These are phyloP conservation scores for Polietes domitor DNA, from an alignment of 2,888 invertebrate species.

Conservation along the genomic window DNA sequence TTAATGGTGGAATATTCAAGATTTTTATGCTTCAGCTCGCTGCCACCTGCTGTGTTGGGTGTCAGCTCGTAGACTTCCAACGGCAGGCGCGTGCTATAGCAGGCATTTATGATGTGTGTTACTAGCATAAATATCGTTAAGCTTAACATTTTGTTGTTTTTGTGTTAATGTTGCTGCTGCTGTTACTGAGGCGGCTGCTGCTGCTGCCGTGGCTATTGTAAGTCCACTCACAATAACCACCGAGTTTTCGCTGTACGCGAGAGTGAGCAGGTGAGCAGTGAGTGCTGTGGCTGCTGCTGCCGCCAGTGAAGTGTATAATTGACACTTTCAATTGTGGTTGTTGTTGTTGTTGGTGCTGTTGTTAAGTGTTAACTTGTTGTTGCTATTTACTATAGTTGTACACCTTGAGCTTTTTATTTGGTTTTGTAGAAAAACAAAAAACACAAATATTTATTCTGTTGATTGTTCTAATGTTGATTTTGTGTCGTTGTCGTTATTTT, in stretches of 20 bases:
- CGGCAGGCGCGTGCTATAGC: constrained; percentile 78
- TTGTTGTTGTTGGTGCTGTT: constrained; percentile 15
- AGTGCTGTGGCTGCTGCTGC: too few species aligned
- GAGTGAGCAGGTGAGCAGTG: background rate
- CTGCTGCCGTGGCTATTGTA: constrained; percentile 25
- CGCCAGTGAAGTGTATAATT: constrained; percentile 72
- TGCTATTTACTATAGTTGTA: constrained; percentile 62
- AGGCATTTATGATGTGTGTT: constrained; percentile 71
- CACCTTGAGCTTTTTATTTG: constrained; percentile 69
- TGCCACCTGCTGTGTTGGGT: constrained; percentile 68
- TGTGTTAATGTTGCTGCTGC: constrained; percentile 41
- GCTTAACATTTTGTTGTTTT: constrained; percentile 60
- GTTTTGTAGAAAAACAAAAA: constrained; percentile 26
- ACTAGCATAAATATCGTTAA: constrained; percentile 68
- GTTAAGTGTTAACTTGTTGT: background rate
- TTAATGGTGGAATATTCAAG: constrained; percentile 75
- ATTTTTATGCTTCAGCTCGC: constrained; percentile 71
- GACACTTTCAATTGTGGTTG: constrained; percentile 70
- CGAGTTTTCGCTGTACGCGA: background rate
- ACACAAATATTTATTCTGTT: constrained; percentile 45
- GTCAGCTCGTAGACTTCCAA: constrained; percentile 80
- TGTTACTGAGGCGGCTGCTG: constrained; percentile 64
- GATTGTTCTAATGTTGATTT: constrained; percentile 61
- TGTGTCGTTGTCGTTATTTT: constrained; percentile 40
- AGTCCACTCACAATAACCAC: too few species aligned